phyloP scores from a whole-genome alignment of 2,888 invertebrate genomes.

The Papilio elwesi region DNA sequence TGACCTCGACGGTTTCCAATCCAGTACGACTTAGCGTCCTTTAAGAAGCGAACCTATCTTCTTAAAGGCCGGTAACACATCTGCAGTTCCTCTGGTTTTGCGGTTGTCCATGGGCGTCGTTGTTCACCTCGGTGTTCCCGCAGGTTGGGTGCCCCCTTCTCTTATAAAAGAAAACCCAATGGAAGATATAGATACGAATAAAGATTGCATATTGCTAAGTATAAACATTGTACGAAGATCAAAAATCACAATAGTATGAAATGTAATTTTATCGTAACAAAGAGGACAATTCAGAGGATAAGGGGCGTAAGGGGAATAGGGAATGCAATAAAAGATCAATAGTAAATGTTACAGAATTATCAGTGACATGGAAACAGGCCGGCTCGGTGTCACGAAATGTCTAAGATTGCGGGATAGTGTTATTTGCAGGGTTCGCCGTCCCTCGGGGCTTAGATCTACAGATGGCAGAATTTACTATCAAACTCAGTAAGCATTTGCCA shows the following conservation, averaged over 20 bases:
- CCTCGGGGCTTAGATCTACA: constrained; percentile 25
- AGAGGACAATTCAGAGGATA: neutral
- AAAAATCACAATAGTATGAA: neutral
- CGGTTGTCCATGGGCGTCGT: too few species aligned
- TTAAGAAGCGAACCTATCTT: too few species aligned
- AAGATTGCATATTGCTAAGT: too few species aligned
- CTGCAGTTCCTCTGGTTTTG: too few species aligned
- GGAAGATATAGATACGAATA: neutral
- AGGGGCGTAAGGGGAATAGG: neutral
- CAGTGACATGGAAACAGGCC: constrained; percentile 19
- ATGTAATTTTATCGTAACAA: neutral
- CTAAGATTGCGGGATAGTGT: constrained; percentile 36
- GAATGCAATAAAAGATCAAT: constrained; percentile 17
- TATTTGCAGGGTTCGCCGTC: constrained; percentile 22
- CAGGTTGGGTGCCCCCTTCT: too few species aligned
- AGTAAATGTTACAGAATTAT: constrained; percentile 19
- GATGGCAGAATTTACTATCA: constrained; percentile 36
- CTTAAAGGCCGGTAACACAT: too few species aligned
- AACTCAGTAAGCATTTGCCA: constrained; percentile 25
- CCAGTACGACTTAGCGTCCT: too few species aligned
- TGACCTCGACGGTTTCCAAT: too few species aligned
- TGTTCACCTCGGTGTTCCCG: too few species aligned
- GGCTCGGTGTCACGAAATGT: constrained; percentile 29
- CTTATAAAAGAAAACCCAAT: too few species aligned
- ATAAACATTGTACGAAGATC: neutral